Evolutionary conservation across 2,888 invertebrate species (phyloP).

Genomic region (Andrena bucephala): DNA sequence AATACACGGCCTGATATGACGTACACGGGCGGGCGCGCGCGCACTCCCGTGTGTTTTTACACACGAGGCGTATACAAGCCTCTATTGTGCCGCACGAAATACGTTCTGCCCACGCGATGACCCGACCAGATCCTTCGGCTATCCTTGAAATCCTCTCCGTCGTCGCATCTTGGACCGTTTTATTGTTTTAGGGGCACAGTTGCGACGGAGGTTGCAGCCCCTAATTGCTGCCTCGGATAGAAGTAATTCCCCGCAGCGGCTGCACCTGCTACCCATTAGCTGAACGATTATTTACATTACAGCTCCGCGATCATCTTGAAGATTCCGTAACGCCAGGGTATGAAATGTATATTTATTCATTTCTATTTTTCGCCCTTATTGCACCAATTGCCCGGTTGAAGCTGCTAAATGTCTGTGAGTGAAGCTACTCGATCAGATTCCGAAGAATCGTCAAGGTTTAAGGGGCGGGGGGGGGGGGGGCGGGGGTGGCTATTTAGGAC

Average conservation of each 20-base stretch:
- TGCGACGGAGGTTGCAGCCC: no score
- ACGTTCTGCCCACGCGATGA: constrained; percentile 69
- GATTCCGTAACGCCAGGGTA: no score
- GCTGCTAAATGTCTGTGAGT: no score
- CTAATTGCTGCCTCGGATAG: neutral
- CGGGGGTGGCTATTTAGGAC: no score
- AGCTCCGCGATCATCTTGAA: no score
- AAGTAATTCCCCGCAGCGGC: no score
- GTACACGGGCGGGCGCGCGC: constrained; percentile 26
- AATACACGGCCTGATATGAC: constrained; percentile 37
- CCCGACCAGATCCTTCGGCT: constrained; percentile 47
- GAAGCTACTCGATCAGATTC: neutral
- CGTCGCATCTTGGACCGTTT: constrained; percentile 1
- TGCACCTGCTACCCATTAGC: no score
- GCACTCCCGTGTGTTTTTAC: constrained; percentile 13
- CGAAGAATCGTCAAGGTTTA: neutral
- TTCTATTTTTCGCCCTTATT: no score
- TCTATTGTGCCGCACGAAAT: constrained; percentile 34
- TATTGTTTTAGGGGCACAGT: constrained; percentile 1
- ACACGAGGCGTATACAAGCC: constrained; percentile 20
- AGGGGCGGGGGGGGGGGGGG: no score
- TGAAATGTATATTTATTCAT: no score
- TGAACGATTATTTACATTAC: no score
- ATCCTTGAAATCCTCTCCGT: constrained; percentile 42
- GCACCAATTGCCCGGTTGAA: no score